Base-by-base conservation (phyloP, 2,113 vertebrate genomes). In the Oxyruncus cristatus region DNA sequence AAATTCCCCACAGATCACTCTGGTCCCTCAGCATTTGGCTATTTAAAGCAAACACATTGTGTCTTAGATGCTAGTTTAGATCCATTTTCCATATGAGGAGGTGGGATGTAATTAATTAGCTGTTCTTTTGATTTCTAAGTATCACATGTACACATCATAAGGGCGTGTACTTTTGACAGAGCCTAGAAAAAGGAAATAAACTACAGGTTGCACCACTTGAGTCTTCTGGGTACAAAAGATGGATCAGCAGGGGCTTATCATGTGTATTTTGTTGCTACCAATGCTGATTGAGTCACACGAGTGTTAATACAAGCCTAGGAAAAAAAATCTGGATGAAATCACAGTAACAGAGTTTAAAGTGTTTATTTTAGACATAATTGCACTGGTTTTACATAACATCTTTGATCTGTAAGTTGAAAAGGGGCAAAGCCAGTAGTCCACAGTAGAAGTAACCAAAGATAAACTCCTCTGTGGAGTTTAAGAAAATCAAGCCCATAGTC, bases 101-200 rank as follows among this genome's bases (percentile, higher is more conserved):
- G 95, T 96, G 93, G 93, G 96, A 96, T 96, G 96, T 68, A 91
- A 93, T 96, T 96, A 92, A 96, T 96, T 97, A 96, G 73, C 56
- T 82, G 91, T 94, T 95, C 93, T 87, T 96, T 96, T 97, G 96
- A 97, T 95, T 96, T 89, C 91, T 65, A 3, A 92, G 79, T 88
- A 91, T 96, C 90, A 86, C 52, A 74, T 93, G 88, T 68, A 89
- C 65, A 16, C 83, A 92, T 95, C 73, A 50, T 63, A 78, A 93
- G 88, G 83, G 28, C 80, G 81, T 92, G 90, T 88, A 93, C 90
- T 95, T 96, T 95, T 88, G 85, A 96, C 79, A 65, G 84, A 89
- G 88, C 52, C 75, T 95, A 78, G 59, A 67, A 74, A 83, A 86
- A 84, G 83, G 80, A 95, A 94, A 95, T 91, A 94, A 96, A 93